phyloP scores from a whole-genome alignment of 2,113 vertebrate species.

The Pelvicachromis taeniatus region DNA sequence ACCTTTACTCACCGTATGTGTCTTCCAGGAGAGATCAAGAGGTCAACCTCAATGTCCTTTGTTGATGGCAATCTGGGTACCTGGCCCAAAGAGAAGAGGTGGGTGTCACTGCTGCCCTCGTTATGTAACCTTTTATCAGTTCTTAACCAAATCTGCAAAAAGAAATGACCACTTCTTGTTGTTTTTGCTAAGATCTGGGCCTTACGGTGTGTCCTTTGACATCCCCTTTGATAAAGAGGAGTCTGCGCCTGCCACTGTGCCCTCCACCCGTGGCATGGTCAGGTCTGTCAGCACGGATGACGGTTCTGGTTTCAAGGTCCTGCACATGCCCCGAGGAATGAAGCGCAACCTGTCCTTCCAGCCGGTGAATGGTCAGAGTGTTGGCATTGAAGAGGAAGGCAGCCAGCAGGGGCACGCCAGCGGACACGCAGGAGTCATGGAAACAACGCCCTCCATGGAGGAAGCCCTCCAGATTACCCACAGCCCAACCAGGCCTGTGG shows the following conservation, averaged over 20 bases:
- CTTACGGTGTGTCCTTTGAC: constrained; percentile 95
- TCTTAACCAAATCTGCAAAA: neutral
- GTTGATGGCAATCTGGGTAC: constrained; percentile 93
- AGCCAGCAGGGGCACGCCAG: constrained; percentile 32
- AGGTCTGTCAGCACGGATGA: constrained; percentile 94
- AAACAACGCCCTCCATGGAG: constrained; percentile 82
- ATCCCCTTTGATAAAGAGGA: constrained; percentile 93
- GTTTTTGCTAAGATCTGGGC: constrained; percentile 77
- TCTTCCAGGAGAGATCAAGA: constrained; percentile 85
- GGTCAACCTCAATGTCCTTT: constrained; percentile 96
- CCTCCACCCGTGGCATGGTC: constrained; percentile 78
- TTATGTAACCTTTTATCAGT: neutral
- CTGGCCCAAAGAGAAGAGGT: constrained; percentile 98
- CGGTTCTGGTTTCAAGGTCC: constrained; percentile 80
- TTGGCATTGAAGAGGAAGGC: constrained; percentile 85
- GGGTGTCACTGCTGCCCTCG: neutral
- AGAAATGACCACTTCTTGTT: neutral
- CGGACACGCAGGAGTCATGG: constrained; percentile 72
- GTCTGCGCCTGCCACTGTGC: constrained; percentile 52
- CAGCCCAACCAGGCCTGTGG: constrained; percentile 75
- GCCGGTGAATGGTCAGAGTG: constrained; percentile 83
- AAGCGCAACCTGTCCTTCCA: constrained; percentile 89
- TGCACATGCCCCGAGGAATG: constrained; percentile 76
- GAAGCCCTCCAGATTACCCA: constrained; percentile 93
- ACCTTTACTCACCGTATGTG: neutral